phyloP scores from a whole-genome alignment of 2,888 invertebrate species.

The Eubasilissa splendida region DNA sequence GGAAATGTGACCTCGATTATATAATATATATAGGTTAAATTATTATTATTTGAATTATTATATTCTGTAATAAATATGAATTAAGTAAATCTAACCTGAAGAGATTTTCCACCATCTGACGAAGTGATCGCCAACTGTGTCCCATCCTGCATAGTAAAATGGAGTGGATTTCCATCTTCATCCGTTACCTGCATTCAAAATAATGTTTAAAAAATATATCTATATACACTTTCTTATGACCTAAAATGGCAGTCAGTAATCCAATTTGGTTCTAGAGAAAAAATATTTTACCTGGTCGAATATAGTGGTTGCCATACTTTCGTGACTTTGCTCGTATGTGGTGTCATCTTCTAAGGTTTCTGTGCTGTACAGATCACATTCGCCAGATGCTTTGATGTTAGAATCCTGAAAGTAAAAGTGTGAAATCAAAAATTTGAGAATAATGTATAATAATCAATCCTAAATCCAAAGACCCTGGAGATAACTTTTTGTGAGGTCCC shows the following conservation, averaged over 20 bases:
- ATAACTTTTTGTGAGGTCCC: no score
- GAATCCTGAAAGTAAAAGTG: constrained; percentile 25
- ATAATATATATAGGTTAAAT: no score
- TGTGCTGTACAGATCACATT: constrained; percentile 28
- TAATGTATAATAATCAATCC: no score
- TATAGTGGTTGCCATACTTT: constrained; percentile 18
- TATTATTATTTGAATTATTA: neutral
- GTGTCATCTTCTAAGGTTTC: constrained; percentile 28
- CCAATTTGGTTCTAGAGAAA: no score
- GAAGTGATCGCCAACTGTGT: constrained; percentile 77
- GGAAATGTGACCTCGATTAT: no score
- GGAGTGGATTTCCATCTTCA: constrained; percentile 78
- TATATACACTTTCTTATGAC: no score
- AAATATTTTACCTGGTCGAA: constrained; percentile 49
- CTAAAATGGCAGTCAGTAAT: no score
- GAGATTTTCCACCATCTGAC: constrained; percentile 69
- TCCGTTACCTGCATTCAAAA: constrained; percentile 73
- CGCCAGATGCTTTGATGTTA: constrained; percentile 23
- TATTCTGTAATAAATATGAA: neutral
- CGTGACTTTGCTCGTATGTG: constrained; percentile 21
- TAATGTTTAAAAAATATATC: neutral
- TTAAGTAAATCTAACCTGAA: constrained; percentile 64
- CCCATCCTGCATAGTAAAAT: constrained; percentile 80
- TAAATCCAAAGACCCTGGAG: no score
- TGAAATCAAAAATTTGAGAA: no score